phyloP scores from a whole-genome alignment of 2,797 vertebrate genomes.

The Oreochromis mossambicus region DNA sequence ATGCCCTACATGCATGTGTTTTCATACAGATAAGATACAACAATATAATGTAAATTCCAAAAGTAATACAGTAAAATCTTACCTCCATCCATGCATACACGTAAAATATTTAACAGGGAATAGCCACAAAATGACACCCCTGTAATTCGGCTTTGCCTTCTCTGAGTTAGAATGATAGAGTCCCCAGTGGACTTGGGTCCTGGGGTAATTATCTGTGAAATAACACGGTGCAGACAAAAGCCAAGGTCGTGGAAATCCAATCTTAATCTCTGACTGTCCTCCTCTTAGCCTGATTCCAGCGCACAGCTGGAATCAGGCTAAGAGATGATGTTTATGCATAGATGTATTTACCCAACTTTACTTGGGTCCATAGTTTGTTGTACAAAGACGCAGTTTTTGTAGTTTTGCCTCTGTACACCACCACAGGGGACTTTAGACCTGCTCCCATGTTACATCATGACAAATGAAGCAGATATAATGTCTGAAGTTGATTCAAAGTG shows the following conservation, averaged over 20 bases:
- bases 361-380: neutral
- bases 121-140: neutral
- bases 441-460: neutral
- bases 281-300: neutral
- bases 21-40: neutral
- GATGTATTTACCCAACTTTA: neutral
- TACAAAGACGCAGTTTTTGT: neutral
- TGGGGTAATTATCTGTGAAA: conserved; percentile 41
- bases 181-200: neutral
- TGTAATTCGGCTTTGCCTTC: neutral
- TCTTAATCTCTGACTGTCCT: conserved; percentile 26
- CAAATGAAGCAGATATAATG: neutral
- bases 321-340: neutral
- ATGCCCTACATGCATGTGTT: neutral
- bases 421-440: neutral
- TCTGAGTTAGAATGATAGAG: neutral
- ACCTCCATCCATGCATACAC: neutral
- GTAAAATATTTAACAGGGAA: neutral
- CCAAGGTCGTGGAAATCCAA: conserved; percentile 44
- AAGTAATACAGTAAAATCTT: neutral
- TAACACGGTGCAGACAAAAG: conserved; percentile 33
- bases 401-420: neutral
- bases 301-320: neutral
- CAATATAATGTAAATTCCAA: neutral
- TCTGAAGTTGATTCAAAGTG: neutral